A percentile compares a stretch with the other conserved stretches of the same genome.
Evolutionary conservation across 2,888 invertebrate species (phyloP).

Genomic region (Tethea ocularis): DNA sequence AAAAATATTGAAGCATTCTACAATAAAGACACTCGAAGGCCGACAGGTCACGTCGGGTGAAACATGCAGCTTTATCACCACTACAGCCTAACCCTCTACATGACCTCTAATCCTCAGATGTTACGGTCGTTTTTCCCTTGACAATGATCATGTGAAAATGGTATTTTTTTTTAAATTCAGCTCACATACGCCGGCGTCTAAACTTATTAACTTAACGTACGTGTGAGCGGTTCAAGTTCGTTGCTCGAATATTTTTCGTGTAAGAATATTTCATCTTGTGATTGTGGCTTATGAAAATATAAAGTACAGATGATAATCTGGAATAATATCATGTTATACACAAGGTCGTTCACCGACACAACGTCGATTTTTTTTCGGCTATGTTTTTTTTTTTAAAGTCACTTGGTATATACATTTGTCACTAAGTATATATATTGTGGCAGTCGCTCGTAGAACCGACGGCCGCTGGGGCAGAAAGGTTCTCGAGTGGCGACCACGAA

Average conservation of each 20-base stretch:
- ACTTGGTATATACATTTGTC: too few relatives aligned
- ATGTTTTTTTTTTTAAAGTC: too few relatives aligned
- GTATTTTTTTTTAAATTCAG: slow-evolving; percentile 35
- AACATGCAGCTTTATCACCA: slow-evolving; percentile 29
- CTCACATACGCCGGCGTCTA: slow-evolving; percentile 51
- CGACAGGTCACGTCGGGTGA: slow-evolving; percentile 43
- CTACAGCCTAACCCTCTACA: slow-evolving; percentile 13
- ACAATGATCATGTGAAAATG: slow-evolving; percentile 10
- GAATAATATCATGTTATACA: neutral
- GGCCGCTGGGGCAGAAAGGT: too few relatives aligned
- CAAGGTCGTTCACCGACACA: too few relatives aligned
- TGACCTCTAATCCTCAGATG: slow-evolving; percentile 8
- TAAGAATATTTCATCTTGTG: slow-evolving; percentile 20
- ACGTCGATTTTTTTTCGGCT: too few relatives aligned
- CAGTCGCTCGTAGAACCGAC: too few relatives aligned
- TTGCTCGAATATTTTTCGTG: slow-evolving; percentile 39
- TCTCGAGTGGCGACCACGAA: too few relatives aligned
- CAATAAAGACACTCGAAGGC: slow-evolving; percentile 19
- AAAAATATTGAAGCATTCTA: slow-evolving; percentile 5
- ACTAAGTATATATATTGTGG: too few relatives aligned
- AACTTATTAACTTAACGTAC: slow-evolving; percentile 57
- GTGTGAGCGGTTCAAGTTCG: slow-evolving; percentile 24
- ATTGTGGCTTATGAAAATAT: slow-evolving; percentile 4
- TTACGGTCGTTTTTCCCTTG: neutral
- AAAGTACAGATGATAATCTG: neutral